These are phyloP conservation scores for Muscina levida DNA, from an alignment of 2,888 invertebrate species.

Conservation along the genomic window DNA sequence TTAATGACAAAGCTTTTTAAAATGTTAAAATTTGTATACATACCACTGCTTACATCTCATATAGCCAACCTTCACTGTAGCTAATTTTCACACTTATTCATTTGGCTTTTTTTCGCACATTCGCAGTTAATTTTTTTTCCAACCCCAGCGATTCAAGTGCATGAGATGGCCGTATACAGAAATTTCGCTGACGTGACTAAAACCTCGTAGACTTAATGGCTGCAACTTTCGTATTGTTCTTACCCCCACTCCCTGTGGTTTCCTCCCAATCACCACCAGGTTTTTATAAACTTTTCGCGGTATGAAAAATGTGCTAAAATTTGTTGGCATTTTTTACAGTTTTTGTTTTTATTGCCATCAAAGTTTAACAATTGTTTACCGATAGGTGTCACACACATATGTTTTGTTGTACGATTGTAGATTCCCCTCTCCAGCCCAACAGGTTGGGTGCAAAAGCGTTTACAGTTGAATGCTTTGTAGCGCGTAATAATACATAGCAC, in stretches of 20 bases:
- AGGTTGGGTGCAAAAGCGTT: not conserved
- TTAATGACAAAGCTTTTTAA: too few species aligned
- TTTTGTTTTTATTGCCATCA: conserved; percentile 17
- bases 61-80: too few species aligned
- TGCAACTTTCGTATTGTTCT: conserved; percentile 65
- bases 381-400: not conserved
- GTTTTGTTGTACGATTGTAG: not conserved
- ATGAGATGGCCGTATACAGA: conserved; percentile 13
- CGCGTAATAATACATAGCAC: conserved; percentile 1
- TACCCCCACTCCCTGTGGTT: too few species aligned
- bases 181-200: conserved; percentile 63
- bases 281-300: not conserved
- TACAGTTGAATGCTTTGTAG: not conserved
- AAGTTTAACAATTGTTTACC: conserved; percentile 50
- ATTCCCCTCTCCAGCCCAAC: too few species aligned
- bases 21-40: too few species aligned
- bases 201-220: conserved; percentile 71
- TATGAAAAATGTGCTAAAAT: conserved; percentile 33
- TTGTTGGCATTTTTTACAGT: conserved; percentile 22
- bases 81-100: too few species aligned
- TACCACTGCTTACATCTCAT: too few species aligned
- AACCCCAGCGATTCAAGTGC: too few species aligned
- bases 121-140: not conserved
- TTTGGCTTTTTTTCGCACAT: not conserved
- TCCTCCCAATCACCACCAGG: not conserved